phyloP scores from a whole-genome alignment of 2,797 vertebrate species.

The Chaenodraco wilsoni region DNA sequence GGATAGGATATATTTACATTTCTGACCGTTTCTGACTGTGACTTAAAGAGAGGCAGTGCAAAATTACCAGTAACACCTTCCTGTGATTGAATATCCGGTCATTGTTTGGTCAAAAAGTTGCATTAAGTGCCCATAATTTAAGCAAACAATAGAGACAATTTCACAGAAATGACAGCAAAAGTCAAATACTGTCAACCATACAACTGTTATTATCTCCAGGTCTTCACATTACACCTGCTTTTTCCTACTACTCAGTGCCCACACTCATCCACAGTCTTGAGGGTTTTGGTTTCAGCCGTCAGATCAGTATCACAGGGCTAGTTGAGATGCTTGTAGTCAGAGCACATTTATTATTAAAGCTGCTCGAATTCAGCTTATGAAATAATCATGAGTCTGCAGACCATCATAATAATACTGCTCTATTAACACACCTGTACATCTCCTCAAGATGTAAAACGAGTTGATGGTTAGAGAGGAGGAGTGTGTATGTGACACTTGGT shows the following conservation, averaged over 20 bases:
- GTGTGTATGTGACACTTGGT: not conserved
- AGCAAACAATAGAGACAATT: not conserved
- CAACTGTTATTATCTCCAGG: not conserved
- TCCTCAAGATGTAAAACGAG: not conserved
- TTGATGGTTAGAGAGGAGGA: not conserved
- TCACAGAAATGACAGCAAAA: not conserved
- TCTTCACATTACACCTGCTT: conserved; percentile 24
- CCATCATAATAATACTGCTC: conserved; percentile 13
- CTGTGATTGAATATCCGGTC: not conserved
- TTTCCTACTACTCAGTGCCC: not conserved
- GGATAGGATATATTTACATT: no score
- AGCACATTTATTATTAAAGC: conserved; percentile 81
- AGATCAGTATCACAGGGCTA: conserved; percentile 71
- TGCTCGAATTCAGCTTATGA: conserved; percentile 59
- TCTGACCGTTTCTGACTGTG: not conserved
- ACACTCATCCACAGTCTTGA: conserved; percentile 8
- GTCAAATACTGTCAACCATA: not conserved
- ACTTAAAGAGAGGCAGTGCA: not conserved
- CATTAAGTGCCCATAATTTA: not conserved
- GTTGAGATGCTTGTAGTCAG: conserved; percentile 43
- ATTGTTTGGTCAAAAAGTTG: not conserved
- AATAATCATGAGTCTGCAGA: conserved; percentile 73
- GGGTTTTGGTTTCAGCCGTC: conserved; percentile 70
- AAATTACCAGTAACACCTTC: not conserved
- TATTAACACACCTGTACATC: conserved; percentile 7